Percentiles rank a stretch among this genome's conserved stretches.
Evolutionary conservation across 2,797 vertebrate species (phyloP).

Genomic region (Lepilemur ruficaudatus): DNA sequence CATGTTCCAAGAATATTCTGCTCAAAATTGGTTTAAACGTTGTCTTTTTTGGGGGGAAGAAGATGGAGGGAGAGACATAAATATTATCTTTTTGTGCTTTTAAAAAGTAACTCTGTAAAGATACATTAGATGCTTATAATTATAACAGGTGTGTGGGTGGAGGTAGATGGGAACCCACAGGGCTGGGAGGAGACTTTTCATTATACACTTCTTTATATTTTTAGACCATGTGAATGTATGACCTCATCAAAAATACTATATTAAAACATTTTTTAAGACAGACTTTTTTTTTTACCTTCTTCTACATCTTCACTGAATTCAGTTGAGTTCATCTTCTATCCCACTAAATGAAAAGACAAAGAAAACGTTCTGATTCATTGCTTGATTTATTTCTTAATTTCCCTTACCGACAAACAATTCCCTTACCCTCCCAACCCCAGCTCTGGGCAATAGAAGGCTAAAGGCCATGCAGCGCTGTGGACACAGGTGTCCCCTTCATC

Average conservation of each 20-base stretch:
- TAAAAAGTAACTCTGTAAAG: neutral
- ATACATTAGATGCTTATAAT: neutral
- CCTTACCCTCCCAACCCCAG: neutral
- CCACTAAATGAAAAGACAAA: conserved; percentile 80
- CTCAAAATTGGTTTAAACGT: conserved; percentile 7
- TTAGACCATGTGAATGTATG: neutral
- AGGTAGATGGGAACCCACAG: neutral
- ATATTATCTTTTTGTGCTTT: neutral
- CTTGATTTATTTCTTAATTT: neutral
- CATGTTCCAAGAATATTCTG: neutral
- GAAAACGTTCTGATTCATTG: conserved; percentile 57
- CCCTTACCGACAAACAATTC: neutral
- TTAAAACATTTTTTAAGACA: conserved; percentile 14
- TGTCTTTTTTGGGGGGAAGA: neutral
- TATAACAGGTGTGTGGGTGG: neutral
- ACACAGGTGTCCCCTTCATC: neutral
- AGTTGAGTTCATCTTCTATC: conserved; percentile 88
- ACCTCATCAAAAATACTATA: neutral
- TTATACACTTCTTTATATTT: neutral
- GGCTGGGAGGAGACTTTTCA: neutral
- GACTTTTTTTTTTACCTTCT: conserved; percentile 83
- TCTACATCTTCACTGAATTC: conserved; percentile 85
- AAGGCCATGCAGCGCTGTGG: neutral
- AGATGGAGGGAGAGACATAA: neutral
- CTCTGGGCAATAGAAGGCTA: neutral